phyloP scores from a whole-genome alignment of 2,113 vertebrate species.

The Onychostoma macrolepis region DNA sequence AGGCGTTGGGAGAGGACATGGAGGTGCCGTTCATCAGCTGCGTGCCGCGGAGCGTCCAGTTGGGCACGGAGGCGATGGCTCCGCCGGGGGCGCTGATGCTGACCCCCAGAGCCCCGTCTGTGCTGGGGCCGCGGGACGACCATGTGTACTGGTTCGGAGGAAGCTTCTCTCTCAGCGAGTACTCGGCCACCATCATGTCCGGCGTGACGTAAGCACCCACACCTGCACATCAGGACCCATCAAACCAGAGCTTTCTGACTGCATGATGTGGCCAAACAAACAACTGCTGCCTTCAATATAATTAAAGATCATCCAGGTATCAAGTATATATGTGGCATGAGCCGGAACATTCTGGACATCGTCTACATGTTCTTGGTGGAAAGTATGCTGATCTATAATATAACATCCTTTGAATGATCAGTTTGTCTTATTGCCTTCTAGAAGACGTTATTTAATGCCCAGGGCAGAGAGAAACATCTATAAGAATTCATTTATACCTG shows the following conservation, averaged over 20 bases:
- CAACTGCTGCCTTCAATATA: no score
- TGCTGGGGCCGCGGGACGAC: constrained; percentile 96
- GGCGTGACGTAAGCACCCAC: constrained; percentile 98
- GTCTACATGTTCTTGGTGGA: no score
- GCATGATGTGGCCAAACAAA: no score
- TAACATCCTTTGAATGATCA: no score
- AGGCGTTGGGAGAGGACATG: constrained; percentile 98
- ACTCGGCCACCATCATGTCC: constrained; percentile 99
- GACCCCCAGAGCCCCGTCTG: constrained; percentile 94
- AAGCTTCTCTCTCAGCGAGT: constrained; percentile 95
- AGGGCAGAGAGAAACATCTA: no score
- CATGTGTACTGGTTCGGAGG: constrained; percentile 98
- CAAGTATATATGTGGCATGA: no score
- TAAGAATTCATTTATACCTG: no score
- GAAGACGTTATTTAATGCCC: no score
- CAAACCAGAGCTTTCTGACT: neutral
- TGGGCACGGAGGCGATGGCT: constrained; percentile 97
- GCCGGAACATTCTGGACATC: no score
- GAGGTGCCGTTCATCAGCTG: constrained; percentile 99
- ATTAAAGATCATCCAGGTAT: no score
- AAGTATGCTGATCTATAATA: no score
- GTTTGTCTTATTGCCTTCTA: no score
- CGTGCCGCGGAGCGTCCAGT: constrained; percentile 96
- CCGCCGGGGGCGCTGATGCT: constrained; percentile 97
- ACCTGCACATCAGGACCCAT: constrained; percentile 69